Evolutionary conservation across 2,797 vertebrate genomes (phyloP).

Genomic region (Discoglossus pictus): DNA sequence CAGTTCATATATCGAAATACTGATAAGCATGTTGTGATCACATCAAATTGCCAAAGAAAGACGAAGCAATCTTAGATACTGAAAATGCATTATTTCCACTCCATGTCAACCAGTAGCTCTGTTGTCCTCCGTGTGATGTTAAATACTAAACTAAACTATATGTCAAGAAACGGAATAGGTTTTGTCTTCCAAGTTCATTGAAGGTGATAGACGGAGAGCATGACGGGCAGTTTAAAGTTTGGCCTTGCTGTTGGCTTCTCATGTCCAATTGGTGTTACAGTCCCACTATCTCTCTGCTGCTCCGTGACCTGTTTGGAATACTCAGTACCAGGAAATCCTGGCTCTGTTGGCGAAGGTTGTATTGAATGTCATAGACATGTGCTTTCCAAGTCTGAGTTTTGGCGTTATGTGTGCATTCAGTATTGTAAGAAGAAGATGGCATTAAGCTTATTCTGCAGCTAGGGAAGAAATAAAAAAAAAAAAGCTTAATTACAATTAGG

Average conservation of each 20-base stretch:
- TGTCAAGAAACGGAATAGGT: slow-evolving; percentile 20
- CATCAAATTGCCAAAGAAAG: background rate
- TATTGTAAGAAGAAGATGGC: background rate
- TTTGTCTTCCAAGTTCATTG: slow-evolving; percentile 24
- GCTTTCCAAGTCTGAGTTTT: slow-evolving; percentile 29
- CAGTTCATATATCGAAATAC: background rate
- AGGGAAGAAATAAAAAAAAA: background rate
- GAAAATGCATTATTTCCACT: background rate
- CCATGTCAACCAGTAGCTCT: slow-evolving; percentile 3
- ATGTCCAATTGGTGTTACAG: background rate
- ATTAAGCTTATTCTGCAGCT: slow-evolving; percentile 36
- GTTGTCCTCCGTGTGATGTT: slow-evolving; percentile 6
- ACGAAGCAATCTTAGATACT: background rate
- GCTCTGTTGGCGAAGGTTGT: slow-evolving; percentile 37
- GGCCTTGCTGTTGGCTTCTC: background rate
- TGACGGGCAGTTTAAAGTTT: slow-evolving; percentile 18
- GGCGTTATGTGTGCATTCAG: slow-evolving; percentile 23
- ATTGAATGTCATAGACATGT: slow-evolving; percentile 42
- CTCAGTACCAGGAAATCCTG: slow-evolving; percentile 21
- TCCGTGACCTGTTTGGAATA: slow-evolving; percentile 25
- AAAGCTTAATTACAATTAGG: background rate
- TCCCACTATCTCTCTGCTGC: background rate
- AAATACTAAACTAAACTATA: slow-evolving; percentile 28
- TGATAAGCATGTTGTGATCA: background rate
- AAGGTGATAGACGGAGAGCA: slow-evolving; percentile 29